Evolutionary conservation across 2,888 invertebrate genomes (phyloP), one percentile per base, ranked within the genome.

Genomic region (Drosophila mettleri): DNA sequence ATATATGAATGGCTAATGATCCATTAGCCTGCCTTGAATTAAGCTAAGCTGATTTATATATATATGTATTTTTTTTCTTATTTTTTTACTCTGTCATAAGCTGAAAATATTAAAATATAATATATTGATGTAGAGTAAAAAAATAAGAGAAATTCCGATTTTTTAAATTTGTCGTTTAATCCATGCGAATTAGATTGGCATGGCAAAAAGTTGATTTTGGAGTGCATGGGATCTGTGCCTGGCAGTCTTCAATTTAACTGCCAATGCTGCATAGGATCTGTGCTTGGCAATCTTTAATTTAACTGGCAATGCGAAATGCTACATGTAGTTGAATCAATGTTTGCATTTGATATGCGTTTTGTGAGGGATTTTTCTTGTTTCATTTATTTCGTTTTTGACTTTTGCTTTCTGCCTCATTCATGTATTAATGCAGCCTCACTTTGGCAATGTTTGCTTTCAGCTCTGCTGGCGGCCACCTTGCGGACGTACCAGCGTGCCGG

Each of bases 401-500:
- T 61, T 46, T n/a, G 34, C 51, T 39, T 51, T 54, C 49, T 49
- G 39, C 45, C 55, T 54, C 61, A 57, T 57, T 41, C 36, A 58
- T 69, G 34, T 75, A 74, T 74, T 74, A 74, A 74, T 71, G 75
- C 62, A 66, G 46, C 66, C 41, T 53, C 58, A 46, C 53, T 75
- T 70, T 75, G 66, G 57, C 41, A 36, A 60, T 61, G 65, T 74
- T 73, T 80, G 61, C 65, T 89, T 89, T 63, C 94, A 98, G 98
- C 97, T 91, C 94, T 98, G 79, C 95, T 99, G 85, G 95, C 97
- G 88, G 97, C 97, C 81, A 98, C 98, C 31, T 94, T 99, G 84
- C 94, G 97, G 89, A 98, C 97, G 46, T 97, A 97, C 93, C 97
- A 98, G 91, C 95, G 96, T 76, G 97, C 97, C 51, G 97, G 97